Evolutionary conservation across 1,140 invertebrate genomes (phyloP), one percentile per base, ranked within the genome.

Genomic region (Wiebesia pumilae): DNA sequence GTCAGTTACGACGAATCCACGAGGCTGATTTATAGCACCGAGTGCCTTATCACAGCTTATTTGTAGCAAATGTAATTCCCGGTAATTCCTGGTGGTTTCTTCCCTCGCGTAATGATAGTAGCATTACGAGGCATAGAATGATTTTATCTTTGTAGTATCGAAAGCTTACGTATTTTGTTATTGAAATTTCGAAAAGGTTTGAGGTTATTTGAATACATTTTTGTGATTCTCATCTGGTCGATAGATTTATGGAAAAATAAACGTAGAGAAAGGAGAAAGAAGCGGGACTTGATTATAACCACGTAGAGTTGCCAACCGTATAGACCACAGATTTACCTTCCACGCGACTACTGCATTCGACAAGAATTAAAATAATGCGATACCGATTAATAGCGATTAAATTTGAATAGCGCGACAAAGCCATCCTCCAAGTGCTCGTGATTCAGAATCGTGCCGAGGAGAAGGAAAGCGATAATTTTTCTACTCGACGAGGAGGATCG

Each of bases 1-100:
- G 85, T 86, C 82, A 73, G 85, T 83, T 79, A 65, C 14, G 73
- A 83, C 40, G 85, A 83, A 86, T 86, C 85, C 84, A 27, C 6
- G 54, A 47, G 33, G 27, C 58, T 87, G 81, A 87, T 87, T 84
- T 87, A 87, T 84, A n/a, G 51, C 65, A n/a, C 69, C 79, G 24
- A 71, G 75, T 77, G 65, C 47, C 38, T 62, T 83, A 86, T 86
- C 81, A 24, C 21, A 24, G 21, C 77, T 30, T 82, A 65, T 77
- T 77, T 75, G 19, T 24, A n/a, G 38, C n/a, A 33, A 73, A 77
- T 65, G 43, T 51, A 54, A 54, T 54, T 47, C 67, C n/a, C n/a
- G n/a, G n/a, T n/a, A n/a, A n/a, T n/a, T 86, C 65, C 24, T 82
- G 9, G 65, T 38, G n/a, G 43, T 82, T 81, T 85, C 65, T 73